Percentiles rank a stretch among this genome's conserved stretches.
Conservation (phyloP, 2,888 invertebrate species). For the Osmoderma eremita region DNA sequence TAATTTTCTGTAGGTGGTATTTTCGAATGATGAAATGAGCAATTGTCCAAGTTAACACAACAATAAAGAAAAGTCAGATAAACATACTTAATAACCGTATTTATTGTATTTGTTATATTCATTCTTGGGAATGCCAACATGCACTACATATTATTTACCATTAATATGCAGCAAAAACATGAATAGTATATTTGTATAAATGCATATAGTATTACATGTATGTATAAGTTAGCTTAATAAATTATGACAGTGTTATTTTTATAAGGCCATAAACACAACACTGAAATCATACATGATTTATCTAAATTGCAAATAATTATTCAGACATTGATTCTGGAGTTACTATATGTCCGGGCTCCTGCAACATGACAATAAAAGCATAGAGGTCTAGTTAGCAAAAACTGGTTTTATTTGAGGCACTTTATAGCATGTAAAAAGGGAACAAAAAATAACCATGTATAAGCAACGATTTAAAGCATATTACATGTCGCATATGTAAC, state of each 20-base stretch:
- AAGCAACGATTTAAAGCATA: not conserved
- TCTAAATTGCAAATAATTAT: not conserved
- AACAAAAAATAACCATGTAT: slow-evolving; percentile 6
- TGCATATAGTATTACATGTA: not conserved
- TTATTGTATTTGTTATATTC: not conserved
- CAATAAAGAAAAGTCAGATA: slow-evolving; percentile 7
- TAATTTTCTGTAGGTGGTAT: too few relatives aligned
- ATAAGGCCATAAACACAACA: slow-evolving; percentile 6
- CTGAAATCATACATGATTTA: slow-evolving; percentile 5
- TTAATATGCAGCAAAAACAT: too few relatives aligned
- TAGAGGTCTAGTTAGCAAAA: slow-evolving; percentile 33
- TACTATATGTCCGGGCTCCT: slow-evolving; percentile 57
- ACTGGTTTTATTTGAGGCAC: slow-evolving; percentile 5
- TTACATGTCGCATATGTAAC: not conserved
- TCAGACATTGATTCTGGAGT: slow-evolving; percentile 47
- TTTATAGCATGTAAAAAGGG: not conserved
- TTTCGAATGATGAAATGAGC: too few relatives aligned
- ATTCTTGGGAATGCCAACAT: not conserved
- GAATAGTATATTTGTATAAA: too few relatives aligned
- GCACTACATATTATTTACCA: too few relatives aligned
- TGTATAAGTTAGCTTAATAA: slow-evolving; percentile 28
- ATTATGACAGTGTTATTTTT: slow-evolving; percentile 16
- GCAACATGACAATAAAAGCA: slow-evolving; percentile 54
- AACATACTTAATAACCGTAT: not conserved
- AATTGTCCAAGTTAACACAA: not conserved